A percentile compares a stretch with the other conserved stretches of the same genome.
These are phyloP conservation scores for Cydia pomonella DNA, from an alignment of 1,140 invertebrate species.

Conservation along the genomic window DNA sequence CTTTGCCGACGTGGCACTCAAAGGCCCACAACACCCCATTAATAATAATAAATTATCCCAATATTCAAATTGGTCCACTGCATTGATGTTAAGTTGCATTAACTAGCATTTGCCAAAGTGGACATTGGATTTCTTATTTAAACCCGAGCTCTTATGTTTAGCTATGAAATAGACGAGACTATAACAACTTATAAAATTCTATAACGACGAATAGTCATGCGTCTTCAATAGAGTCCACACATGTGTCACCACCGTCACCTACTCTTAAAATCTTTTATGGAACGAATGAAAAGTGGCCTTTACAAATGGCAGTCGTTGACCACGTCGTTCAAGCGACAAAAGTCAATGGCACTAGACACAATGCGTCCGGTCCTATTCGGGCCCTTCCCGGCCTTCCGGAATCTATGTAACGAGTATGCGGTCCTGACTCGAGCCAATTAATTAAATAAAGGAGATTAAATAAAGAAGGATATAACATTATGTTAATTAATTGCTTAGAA, in stretches of 20 bases:
- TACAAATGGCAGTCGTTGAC: slow-evolving; percentile 25
- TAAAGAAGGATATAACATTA: neutral
- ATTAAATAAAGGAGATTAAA: slow-evolving; percentile 5
- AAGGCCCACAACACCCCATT: too few relatives aligned
- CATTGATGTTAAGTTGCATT: neutral
- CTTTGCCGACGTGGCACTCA: too few relatives aligned
- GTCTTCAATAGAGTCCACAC: slow-evolving; percentile 3
- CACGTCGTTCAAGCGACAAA: slow-evolving; percentile 28
- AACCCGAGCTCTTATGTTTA: neutral
- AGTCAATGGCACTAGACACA: slow-evolving; percentile 33
- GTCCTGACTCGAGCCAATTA: neutral
- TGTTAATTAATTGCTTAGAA: neutral
- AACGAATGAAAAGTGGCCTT: slow-evolving; percentile 24
- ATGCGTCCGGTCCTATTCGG: slow-evolving; percentile 11
- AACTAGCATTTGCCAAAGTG: neutral
- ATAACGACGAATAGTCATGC: neutral
- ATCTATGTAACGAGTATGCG: neutral
- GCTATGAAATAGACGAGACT: neutral
- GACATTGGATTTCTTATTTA: neutral
- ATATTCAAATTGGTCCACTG: neutral
- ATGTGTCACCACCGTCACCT: slow-evolving; percentile 18
- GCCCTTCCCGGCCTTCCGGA: slow-evolving; percentile 15
- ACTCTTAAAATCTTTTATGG: slow-evolving; percentile 4
- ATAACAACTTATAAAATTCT: slow-evolving; percentile 2
- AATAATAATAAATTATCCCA: too few relatives aligned